These are phyloP conservation scores for Antitype chi DNA, from an alignment of 2,888 invertebrate species.

Conservation along the genomic window DNA sequence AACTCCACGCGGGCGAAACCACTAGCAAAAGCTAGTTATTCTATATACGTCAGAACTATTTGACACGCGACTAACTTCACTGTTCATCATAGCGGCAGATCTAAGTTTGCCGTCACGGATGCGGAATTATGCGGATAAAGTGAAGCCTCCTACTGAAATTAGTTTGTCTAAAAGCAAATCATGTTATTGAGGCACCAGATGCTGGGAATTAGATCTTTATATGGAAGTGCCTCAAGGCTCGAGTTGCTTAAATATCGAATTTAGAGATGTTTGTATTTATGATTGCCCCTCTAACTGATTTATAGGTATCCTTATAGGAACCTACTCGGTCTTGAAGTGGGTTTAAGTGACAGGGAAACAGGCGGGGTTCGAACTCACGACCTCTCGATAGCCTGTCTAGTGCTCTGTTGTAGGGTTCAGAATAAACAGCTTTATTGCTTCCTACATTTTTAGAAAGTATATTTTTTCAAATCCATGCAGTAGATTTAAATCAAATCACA, in stretches of 20 bases:
- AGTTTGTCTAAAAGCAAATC: conserved; percentile 23
- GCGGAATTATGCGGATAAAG: conserved; percentile 39
- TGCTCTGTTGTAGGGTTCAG: background rate
- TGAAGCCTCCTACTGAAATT: conserved; percentile 13
- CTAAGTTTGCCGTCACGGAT: conserved; percentile 16
- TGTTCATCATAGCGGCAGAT: conserved; percentile 13
- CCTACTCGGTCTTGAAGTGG: background rate
- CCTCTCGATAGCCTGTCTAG: background rate
- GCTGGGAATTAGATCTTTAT: background rate
- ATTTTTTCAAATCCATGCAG: background rate
- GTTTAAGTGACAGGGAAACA: background rate
- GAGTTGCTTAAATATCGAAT: background rate
- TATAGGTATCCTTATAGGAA: background rate
- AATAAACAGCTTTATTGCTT: background rate
- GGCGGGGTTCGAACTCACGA: no score
- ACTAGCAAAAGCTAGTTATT: no score
- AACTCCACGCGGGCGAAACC: no score
- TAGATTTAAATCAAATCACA: background rate
- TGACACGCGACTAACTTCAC: conserved; percentile 24
- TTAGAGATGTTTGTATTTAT: background rate
- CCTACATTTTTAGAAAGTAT: background rate
- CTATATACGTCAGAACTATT: conserved; percentile 32
- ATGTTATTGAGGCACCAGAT: background rate
- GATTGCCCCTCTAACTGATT: background rate
- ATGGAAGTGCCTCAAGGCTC: background rate